Conservation (phyloP, 2,797 vertebrate genomes). For the Delichon dasypus region DNA sequence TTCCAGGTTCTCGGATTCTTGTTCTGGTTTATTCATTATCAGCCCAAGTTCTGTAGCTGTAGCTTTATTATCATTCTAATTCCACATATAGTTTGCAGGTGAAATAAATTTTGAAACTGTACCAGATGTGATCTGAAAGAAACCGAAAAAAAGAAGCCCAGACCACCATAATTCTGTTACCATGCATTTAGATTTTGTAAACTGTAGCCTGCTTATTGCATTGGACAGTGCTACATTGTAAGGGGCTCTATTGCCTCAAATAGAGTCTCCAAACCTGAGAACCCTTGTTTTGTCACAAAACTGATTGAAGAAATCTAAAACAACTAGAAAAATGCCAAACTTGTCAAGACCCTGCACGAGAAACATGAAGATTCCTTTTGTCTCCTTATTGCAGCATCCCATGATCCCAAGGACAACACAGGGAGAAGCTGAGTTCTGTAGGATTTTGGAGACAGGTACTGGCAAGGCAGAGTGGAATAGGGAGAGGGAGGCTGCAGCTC, state of each 20-base stretch:
- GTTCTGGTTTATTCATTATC: conserved; percentile 61
- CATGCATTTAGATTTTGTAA: not conserved
- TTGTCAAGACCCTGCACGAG: not conserved
- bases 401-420: not conserved
- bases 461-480: not conserved
- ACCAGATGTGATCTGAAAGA: conserved; percentile 56
- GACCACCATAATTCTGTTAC: not conserved
- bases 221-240: not conserved
- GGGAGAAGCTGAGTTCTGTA: not conserved
- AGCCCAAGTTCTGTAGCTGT: conserved; percentile 27
- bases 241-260: not conserved
- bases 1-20: not conserved
- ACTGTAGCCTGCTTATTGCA: not conserved
- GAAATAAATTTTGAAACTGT: conserved; percentile 43
- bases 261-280: not conserved
- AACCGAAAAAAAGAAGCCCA: not conserved
- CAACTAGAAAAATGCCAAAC: not conserved
- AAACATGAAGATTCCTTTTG: not conserved
- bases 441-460: not conserved
- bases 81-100: conserved; percentile 31
- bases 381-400: not conserved
- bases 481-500: not conserved
- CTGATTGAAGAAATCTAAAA: not conserved
- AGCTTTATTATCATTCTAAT: conserved; percentile 46
- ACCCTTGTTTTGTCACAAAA: not conserved